Base-by-base conservation (phyloP, 2,888 invertebrate genomes). In the Uloborus plumipes region DNA sequence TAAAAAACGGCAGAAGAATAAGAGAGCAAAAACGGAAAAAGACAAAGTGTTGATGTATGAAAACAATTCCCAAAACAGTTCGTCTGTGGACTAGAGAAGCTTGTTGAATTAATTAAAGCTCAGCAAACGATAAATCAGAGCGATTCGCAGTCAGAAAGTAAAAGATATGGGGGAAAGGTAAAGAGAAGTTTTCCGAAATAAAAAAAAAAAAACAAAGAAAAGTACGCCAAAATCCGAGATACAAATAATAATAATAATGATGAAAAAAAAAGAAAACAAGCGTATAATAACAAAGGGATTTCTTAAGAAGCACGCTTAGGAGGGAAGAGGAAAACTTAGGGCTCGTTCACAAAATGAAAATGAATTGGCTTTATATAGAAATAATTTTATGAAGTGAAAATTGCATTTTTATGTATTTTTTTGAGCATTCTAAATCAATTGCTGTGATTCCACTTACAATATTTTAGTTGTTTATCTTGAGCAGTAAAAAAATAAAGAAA, bases 61-160 rank as follows among this genome's bases (percentile, higher is more conserved):
- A 81, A 81, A 81, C 80, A 81, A 81, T 81, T 39, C 80, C 80
- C 80, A 70, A 81, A 81, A 81, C 74, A 70, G 77, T 81, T 81
- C 80, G 80, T 69, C 74, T 70, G 74, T 58, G 22, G 74, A 70
- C 53, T 64, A 59, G 62, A 64, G 80, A 74, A 74, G 80, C 74
- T 81, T 81, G 80, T 81, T 81, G 80, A 81, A 81, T 81, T 81
- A 81, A 81, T 81, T 81, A 81, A 81, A 81, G 80, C 74, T 81
- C 75, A 81, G 80, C 62, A 74, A 65, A 81, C 80, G 80, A 81
- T 81, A 81, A 81, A 81, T 81, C 80, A 81, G 51, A 59, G 74
- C 67, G 55, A 73, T 75, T 73, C 70, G 74, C 69, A 81, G 79
- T 73, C 73, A 81, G 74, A 81, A 81, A 81, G 74, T 59, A 39